Base-by-base conservation (phyloP, 2,113 vertebrate species). In the Trogon surrucura region DNA sequence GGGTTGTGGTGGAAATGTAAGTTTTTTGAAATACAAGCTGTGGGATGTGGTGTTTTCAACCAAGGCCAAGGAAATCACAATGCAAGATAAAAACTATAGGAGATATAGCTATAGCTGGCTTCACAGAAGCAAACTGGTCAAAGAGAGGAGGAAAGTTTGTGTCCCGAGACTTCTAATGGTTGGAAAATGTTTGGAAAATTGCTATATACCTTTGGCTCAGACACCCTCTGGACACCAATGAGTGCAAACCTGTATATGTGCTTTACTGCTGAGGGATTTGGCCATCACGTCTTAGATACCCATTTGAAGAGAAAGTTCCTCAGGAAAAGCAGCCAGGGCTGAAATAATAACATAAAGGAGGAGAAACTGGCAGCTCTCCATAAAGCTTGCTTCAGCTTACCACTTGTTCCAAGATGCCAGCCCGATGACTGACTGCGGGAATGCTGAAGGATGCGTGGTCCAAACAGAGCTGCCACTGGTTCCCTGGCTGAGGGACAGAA, bases 321-420 rank as follows among this genome's bases (percentile, higher is more conserved):
- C n/a, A 70, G 66, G 26, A 92, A 91, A 82, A 72, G 62, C 73
- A 93, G 36, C 54, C 23, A 48, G 41, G 53, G 25, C 30, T 91
- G 56, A 88, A 97, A 87, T 72, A 91, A 82, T 54, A 95, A 36
- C 73, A 69, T 50, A 32, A 69, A 91, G 89, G 53, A 91, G 80
- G 54, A 95, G 65, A 79, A 93, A 58, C 34, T 92, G 94, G 80
- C 86, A 56, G 54, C 9, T 79, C 2, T 92, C 80, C 87, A 73
- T 16, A 21, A 89, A 85, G 44, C 58, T 77, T 77, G 48, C 61
- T 95, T 85, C 78, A 89, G 54, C 36, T 81, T 60, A 74, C 64
- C 47, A 72, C 38, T 90, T 92, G 36, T 85, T 91, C 70, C 72
- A 65, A 61, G 85, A 88, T 6, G 3, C 84, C 79, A 65, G 44